Base-by-base conservation (phyloP, 2,888 invertebrate genomes). In the Lochmaea crataegi region DNA sequence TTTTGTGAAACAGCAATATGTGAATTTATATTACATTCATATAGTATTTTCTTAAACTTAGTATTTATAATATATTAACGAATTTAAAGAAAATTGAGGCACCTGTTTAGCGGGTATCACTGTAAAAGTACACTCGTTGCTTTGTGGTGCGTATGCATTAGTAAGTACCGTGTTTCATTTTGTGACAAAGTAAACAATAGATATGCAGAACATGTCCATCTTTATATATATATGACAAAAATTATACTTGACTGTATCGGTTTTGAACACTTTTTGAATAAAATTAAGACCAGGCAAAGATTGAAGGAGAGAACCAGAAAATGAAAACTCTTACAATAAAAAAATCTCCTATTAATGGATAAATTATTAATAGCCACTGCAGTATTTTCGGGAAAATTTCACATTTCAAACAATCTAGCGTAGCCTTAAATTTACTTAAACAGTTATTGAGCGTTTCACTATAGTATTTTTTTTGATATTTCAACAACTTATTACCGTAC, bases 1-100 rank as follows among this genome's bases (percentile, higher is more conserved):
- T 86, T 86, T 86, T 85, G 84, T 85, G 85, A 86, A 86, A 86
- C 86, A 86, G 85, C 85, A 85, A 85, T 85, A 85, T 85, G 84
- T 85, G 84, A 85, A 83, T 85, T 85, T 83, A 84, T 84, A 83
- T 82, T 81, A 84, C 84, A 84, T 83, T 83, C 81, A 85, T 86
- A 85, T 85, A 84, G 83, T 85, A 84, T 84, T 83, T 83, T 84
- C 84, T 85, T 85, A 85, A 84, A 85, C 84, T 85, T 85, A 85
- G 81, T 83, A 84, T 84, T 84, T 84, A 84, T 84, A 82, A 83
- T 81, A 82, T 83, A 83, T 83, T 82, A 83, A 84, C 82, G 81
- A 82, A 84, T 83, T 84, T 82, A 84, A 85, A 84, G 82, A 82
- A 83, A 86, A 83, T 83, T 84, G 85, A 86, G 86, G 86, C 86